These are phyloP conservation scores for Saturnia japonica DNA, from an alignment of 2,888 invertebrate species.

Conservation along the genomic window DNA sequence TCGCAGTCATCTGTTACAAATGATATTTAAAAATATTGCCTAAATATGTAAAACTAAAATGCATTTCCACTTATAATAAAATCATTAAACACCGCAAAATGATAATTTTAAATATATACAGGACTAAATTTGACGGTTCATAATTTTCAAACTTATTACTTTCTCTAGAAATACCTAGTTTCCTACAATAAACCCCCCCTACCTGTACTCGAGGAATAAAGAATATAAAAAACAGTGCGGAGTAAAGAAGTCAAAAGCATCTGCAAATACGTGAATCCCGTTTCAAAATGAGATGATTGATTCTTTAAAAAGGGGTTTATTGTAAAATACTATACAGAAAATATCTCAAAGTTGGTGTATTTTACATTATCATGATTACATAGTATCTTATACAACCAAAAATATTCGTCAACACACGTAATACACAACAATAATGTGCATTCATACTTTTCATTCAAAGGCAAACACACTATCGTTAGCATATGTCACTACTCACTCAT, in stretches of 20 bases:
- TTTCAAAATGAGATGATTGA: conserved; percentile 6
- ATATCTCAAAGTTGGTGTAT: conserved; percentile 75
- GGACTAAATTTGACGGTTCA: conserved; percentile 73
- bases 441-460: conserved; percentile 34
- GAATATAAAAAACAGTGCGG: conserved; percentile 46
- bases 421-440: conserved; percentile 34
- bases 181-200: conserved; percentile 65
- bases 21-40: conserved; percentile 80
- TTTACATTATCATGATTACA: conserved; percentile 72
- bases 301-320: conserved; percentile 46
- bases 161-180: conserved; percentile 57
- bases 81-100: conserved; percentile 77
- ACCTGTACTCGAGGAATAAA: conserved; percentile 43
- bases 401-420: conserved; percentile 52
- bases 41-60: conserved; percentile 81
- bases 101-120: conserved; percentile 76
- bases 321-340: conserved; percentile 58
- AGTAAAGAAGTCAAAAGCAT: background rate
- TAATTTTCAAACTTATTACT: conserved; percentile 71
- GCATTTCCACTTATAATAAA: conserved; percentile 77
- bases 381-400: conserved; percentile 70
- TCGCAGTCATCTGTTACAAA: conserved; percentile 74
- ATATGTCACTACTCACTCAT: conserved; percentile 29
- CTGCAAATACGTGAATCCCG: background rate
- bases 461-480: conserved; percentile 30